Base-by-base conservation (phyloP, 2,797 vertebrate genomes). In the Momotus momota region DNA sequence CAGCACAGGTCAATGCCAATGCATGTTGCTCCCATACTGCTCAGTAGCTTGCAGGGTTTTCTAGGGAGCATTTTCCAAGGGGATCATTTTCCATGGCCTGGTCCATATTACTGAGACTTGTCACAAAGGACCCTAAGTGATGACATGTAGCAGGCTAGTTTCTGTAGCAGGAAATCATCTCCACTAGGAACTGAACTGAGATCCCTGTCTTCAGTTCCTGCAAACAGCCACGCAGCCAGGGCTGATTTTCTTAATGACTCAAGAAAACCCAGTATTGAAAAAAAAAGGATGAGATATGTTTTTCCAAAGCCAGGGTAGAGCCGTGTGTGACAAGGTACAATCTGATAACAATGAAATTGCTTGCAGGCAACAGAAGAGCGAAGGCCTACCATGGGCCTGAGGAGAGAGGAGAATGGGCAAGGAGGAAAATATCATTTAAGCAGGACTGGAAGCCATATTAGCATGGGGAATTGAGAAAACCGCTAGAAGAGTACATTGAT, bases 401-500 rank as follows among this genome's bases (percentile, higher is more conserved):
- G 84, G 61, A 92, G 66, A 67, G 94, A 96, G 67, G 60, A 89
- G 83, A 94, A 96, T 70, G 75, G 22, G 46, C 26, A 43, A 96
- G 93, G 90, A 94, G 65, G 77, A 92, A 93, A 88, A 78, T 94
- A 90, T 41, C 69, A 79, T 95, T 97, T 97, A 92, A 96, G 94
- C 83, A 94, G 89, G 94, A 96, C 93, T 94, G 87, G 69, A 88
- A 97, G 89, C 83, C 94, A 48, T 94, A 94, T 93, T 96, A 96
- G 93, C 96, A 94, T 86, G 54, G 94, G 94, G 94, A 96, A 94
- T 88, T 90, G 91, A 92, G 90, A 94, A 97, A 97, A 97, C 88
- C 86, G 70, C 96, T 96, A 93, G 87, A 95, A 96, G 91, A 97
- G 93, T 93, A 96, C 97, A 97, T 91, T 95, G 93, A 94, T 94